Percentiles rank a stretch among this genome's conserved stretches.
phyloP scores from a whole-genome alignment of 2,797 vertebrate genomes.

The Danio aesculapii region DNA sequence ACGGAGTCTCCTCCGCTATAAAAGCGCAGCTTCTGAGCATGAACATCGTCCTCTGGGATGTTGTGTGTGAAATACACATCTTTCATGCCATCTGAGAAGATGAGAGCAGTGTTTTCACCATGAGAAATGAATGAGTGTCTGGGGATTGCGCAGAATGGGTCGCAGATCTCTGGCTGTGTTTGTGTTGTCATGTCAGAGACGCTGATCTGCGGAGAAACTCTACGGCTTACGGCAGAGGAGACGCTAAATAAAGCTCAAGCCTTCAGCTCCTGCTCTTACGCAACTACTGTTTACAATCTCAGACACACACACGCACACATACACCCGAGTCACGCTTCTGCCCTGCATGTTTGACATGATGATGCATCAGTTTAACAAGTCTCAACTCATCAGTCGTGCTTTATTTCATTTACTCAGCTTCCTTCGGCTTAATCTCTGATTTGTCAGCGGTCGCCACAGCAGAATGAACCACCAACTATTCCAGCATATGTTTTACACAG shows the following conservation, averaged over 20 bases:
- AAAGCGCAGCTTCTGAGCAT: neutral
- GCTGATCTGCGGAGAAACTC: neutral
- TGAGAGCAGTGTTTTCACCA: too few relatives aligned
- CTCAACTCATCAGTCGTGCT: too few relatives aligned
- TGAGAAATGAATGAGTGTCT: neutral
- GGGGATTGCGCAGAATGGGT: neutral
- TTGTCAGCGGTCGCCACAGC: too few relatives aligned
- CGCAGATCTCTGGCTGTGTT: neutral
- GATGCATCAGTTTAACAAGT: too few relatives aligned
- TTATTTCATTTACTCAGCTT: too few relatives aligned
- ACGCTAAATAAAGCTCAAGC: slow-evolving; percentile 15
- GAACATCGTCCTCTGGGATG: neutral
- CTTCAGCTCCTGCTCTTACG: slow-evolving; percentile 4
- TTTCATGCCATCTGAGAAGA: too few relatives aligned
- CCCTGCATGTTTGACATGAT: neutral
- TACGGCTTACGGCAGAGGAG: neutral
- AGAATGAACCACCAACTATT: too few relatives aligned
- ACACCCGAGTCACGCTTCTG: neutral
- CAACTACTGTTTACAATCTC: slow-evolving; percentile 25
- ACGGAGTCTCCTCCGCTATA: neutral
- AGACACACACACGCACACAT: neutral
- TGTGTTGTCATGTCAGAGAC: slow-evolving; percentile 12
- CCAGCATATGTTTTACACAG: too few relatives aligned
- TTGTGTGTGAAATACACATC: neutral
- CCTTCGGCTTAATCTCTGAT: too few relatives aligned